These are phyloP conservation scores for Cantharis lateralis DNA, from an alignment of 2,888 invertebrate genomes.

Conservation along the genomic window DNA sequence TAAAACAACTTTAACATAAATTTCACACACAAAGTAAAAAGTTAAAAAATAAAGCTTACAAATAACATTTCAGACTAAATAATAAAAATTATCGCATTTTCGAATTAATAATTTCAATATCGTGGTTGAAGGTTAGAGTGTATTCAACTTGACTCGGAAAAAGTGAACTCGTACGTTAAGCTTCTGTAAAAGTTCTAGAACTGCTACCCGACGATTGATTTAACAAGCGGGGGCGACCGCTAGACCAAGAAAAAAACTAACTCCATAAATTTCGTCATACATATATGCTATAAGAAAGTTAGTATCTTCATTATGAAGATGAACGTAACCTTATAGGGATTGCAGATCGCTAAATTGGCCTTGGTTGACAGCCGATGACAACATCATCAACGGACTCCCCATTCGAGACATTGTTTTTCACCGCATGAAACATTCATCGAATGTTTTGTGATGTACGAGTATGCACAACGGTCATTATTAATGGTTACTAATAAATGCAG, in stretches of 20 bases:
- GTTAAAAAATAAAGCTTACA: not conserved
- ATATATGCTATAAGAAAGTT: slow-evolving; percentile 51
- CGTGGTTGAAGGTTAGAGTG: slow-evolving; percentile 10
- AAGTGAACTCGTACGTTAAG: slow-evolving; percentile 5
- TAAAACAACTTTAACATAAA: not conserved
- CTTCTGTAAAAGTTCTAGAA: slow-evolving; percentile 5
- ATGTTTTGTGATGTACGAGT: slow-evolving; percentile 41
- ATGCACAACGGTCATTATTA: slow-evolving; percentile 42
- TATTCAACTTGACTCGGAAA: slow-evolving; percentile 12
- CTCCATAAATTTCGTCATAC: slow-evolving; percentile 54
- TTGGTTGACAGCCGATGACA: slow-evolving; percentile 55
- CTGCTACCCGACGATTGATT: slow-evolving; percentile 37
- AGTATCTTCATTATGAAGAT: slow-evolving; percentile 56
- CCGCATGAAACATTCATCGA: slow-evolving; percentile 52
- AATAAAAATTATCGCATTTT: not conserved
- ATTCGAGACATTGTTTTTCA: slow-evolving; percentile 52
- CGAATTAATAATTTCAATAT: not conserved
- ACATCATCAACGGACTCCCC: slow-evolving; percentile 55
- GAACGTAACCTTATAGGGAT: slow-evolving; percentile 54
- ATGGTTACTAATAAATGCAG: slow-evolving; percentile 45
- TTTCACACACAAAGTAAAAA: not conserved
- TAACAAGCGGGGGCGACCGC: slow-evolving; percentile 46
- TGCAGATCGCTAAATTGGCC: slow-evolving; percentile 51
- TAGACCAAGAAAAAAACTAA: slow-evolving; percentile 50
- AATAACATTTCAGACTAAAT: not conserved